Evolutionary conservation across 2,113 vertebrate species (phyloP), one percentile per base, ranked within the genome.

Genomic region (Alligator sinensis): DNA sequence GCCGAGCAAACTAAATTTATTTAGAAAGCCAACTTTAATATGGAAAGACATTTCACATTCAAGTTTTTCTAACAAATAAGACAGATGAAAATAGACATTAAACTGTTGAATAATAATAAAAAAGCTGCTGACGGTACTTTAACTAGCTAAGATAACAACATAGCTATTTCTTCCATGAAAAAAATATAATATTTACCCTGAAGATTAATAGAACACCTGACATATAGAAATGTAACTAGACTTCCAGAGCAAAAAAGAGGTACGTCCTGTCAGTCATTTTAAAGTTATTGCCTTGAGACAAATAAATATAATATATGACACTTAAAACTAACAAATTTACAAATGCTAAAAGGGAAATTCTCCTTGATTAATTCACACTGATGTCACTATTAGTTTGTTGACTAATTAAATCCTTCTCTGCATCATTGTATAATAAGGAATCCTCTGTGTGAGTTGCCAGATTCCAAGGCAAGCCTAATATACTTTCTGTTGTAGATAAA

Each of bases 161-260:
- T 77, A 87, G 66, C 70, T 87, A 13, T 91, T 91, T 91, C 90
- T 96, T 70, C 80, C 38, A 81, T n/a, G 82, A 58, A 57, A 84
- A n/a, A 62, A 95, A 87, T 82, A 89, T 86, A 95, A 74, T 86
- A 68, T 90, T 95, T 91, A 90, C 59, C 77, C 25, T 77, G 83
- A 77, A 91, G 86, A 96, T 82, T 75, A 96, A 94, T 63, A 87
- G 78, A 5, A 66, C 86, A 63, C 80, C 95, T 94, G 24, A 80
- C 30, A 59, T 95, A 91, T 68, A 88, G 80, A 94, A 94, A 80
- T 54, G 63, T 30, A 88, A 30, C 86, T 82, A 79, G 28, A 87
- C n/a, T 47, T 55, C 22, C 55, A 84, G 61, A 83, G 77, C 9
- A 86, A 85, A 82, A 86, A 89, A 80, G 24, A 19, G 87, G 21